Evolutionary conservation across 2,888 invertebrate genomes (phyloP).

Genomic region (Dysmachus trigonus): DNA sequence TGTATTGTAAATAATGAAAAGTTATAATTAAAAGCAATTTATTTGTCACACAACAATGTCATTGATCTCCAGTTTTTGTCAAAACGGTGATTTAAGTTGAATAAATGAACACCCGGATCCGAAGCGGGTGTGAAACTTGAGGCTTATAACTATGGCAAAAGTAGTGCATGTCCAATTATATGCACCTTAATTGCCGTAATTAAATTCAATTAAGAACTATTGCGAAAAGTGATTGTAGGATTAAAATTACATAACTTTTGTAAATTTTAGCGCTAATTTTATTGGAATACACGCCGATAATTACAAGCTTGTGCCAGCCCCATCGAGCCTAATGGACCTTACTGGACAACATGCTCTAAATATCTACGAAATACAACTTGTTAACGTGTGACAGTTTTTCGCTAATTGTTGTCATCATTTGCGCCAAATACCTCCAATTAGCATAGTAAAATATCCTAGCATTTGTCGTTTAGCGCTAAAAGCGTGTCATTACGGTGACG

Average conservation of each 20-base stretch:
- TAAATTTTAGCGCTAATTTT: slow-evolving; percentile 9
- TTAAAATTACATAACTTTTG: slow-evolving; percentile 25
- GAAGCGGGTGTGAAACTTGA: neutral
- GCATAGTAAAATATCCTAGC: neutral
- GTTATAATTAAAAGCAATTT: neutral
- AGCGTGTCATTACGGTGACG: neutral
- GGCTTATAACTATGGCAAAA: neutral
- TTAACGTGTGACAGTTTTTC: slow-evolving; percentile 6
- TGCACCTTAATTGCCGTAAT: neutral
- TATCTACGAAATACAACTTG: neutral
- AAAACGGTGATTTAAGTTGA: neutral
- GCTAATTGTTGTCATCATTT: slow-evolving; percentile 37
- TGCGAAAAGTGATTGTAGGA: neutral
- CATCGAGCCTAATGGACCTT: neutral
- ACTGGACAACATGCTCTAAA: slow-evolving; percentile 29
- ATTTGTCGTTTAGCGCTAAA: neutral
- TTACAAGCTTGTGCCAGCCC: neutral
- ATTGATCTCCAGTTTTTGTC: neutral
- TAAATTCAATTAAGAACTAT: slow-evolving; percentile 13
- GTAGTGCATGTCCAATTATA: slow-evolving; percentile 2
- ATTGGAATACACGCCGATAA: slow-evolving; percentile 9
- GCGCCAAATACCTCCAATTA: slow-evolving; percentile 8
- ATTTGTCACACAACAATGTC: neutral
- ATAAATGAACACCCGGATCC: neutral
- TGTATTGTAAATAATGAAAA: neutral